Conservation (phyloP, 2,888 invertebrate species). For the Eudasyphora cyanicolor region DNA sequence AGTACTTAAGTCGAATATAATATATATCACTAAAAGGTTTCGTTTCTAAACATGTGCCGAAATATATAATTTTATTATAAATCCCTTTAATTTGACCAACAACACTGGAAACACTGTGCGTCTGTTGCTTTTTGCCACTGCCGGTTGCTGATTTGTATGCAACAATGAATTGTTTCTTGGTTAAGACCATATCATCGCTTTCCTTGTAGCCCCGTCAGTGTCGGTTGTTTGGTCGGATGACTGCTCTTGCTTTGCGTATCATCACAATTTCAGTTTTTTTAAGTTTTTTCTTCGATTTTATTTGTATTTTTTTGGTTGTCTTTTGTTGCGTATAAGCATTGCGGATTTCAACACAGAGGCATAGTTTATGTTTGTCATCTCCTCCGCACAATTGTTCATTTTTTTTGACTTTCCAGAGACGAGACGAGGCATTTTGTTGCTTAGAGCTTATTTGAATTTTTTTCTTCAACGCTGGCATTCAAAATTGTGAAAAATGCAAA, state of each 20-base stretch:
- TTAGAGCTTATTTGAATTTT: too few species aligned
- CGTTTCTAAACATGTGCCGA: too few species aligned
- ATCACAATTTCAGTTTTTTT: constrained; percentile 50
- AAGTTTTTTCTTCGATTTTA: too few species aligned
- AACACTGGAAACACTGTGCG: too few species aligned
- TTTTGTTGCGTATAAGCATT: constrained; percentile 52
- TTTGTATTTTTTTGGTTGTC: too few species aligned
- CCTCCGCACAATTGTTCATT: constrained; percentile 64
- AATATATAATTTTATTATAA: too few species aligned
- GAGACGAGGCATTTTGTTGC: not conserved
- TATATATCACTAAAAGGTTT: too few species aligned
- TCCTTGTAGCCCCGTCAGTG: constrained; percentile 22
- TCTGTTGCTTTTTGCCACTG: constrained; percentile 14
- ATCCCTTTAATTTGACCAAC: too few species aligned
- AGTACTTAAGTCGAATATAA: too few species aligned
- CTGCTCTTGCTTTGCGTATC: constrained; percentile 57
- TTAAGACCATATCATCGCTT: constrained; percentile 44
- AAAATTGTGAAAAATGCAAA: constrained; percentile 56
- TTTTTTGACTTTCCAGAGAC: constrained; percentile 1
- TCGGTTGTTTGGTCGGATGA: constrained; percentile 20
- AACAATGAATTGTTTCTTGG: constrained; percentile 46
- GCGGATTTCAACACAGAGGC: constrained; percentile 62
- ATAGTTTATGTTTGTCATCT: constrained; percentile 68
- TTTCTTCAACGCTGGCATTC: constrained; percentile 41
- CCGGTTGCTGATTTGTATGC: constrained; percentile 58